A percentile compares a stretch with the other conserved stretches of the same genome.
Evolutionary conservation across 2,797 vertebrate genomes (phyloP).

Genomic region (Schizopygopsis malacanthus): DNA sequence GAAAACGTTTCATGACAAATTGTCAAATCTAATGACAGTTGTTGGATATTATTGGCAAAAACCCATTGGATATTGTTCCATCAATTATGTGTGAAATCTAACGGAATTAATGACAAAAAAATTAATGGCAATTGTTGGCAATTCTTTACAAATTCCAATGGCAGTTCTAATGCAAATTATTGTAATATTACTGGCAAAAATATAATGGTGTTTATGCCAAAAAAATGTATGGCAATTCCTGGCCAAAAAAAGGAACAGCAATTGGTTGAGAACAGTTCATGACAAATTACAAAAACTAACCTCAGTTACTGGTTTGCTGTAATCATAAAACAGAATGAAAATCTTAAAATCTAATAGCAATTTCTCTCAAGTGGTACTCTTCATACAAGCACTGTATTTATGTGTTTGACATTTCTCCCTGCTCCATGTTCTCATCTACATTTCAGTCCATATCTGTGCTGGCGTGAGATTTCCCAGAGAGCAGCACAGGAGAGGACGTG

Average conservation of each 20-base stretch:
- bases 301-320: not conserved
- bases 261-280: not conserved
- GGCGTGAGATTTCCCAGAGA: slow-evolving; percentile 69
- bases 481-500: slow-evolving; percentile 65
- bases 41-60: not conserved
- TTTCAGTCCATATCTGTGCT: slow-evolving; percentile 1
- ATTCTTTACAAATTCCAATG: not conserved
- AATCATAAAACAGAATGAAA: not conserved
- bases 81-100: not conserved
- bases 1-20: not conserved
- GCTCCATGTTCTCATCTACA: slow-evolving; percentile 21
- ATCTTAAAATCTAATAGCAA: not conserved
- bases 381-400: not conserved
- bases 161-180: not conserved
- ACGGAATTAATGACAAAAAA: not conserved
- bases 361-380: not conserved
- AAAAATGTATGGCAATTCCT: not conserved
- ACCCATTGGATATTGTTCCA: not conserved
- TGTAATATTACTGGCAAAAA: not conserved
- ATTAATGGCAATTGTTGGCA: not conserved
- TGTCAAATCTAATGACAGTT: not conserved
- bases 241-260: not conserved
- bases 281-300: not conserved
- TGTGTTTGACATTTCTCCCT: slow-evolving; percentile 31
- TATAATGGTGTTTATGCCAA: not conserved